Evolutionary conservation across 2,113 vertebrate genomes (phyloP), one percentile per base, ranked within the genome.

Genomic region (Orcinus orca): DNA sequence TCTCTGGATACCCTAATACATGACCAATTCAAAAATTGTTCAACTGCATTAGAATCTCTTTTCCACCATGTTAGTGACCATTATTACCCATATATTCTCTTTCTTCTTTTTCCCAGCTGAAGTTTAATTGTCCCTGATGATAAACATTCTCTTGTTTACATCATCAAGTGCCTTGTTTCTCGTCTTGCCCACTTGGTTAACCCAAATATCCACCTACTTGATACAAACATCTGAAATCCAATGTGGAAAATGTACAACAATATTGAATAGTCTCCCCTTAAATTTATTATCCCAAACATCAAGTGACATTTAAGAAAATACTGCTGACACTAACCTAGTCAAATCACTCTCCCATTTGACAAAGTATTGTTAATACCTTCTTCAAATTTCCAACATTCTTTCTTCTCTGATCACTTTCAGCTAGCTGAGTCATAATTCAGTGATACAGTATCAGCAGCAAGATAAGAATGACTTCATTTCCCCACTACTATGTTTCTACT

Each of bases 11-110:
- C 47, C 14, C 3, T 21, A 13, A 77, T 20, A 20, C 29, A 33
- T 81, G 74, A n/a, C 31, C 55, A 50, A 10, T 71, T 63, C 53
- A n/a, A 26, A 47, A 60, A 21, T 12, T 8, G 47, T 29, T 60
- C 3, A 29, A 7, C 31, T 31, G 15, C 73, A 4, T 58, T 44
- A 87, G 17, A 26, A 50, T 58, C 62, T 44, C 36, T 29, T 29
- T 8, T 11, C 73, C 8, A 47, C 36, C 23, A 36, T 26, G 0
- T 20, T 20, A 12, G 13, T n/a, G 47, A 53, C 4, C 5, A 20
- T 17, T 36, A 10, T 26, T 58, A 11, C 1, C 23, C 23, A 3
- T 6, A 4, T 26, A 2, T 8, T 44, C 6, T 44, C 6, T 21
- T 67, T 44, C 58, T 9, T 26, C 47, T n/a, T 47, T 58, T 50